Evolutionary conservation across 1,140 invertebrate genomes (phyloP), one percentile per base, ranked within the genome.

Genomic region (Drosophila nikananu): DNA sequence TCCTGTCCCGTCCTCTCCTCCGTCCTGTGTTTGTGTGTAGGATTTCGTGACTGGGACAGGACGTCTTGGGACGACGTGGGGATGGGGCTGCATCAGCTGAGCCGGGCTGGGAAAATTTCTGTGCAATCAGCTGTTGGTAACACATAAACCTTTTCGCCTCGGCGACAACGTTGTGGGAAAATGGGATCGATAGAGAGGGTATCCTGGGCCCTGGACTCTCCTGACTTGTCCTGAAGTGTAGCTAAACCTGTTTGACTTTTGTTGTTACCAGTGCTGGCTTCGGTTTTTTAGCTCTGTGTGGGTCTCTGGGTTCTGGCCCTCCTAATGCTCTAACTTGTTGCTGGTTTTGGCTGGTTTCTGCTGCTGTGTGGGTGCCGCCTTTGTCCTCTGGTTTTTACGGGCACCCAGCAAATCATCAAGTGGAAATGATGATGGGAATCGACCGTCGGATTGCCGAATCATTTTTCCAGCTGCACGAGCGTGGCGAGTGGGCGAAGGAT

Each of bases 231-330:
- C 60, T 81, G 73, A 49, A 79, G 79, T 80, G 75, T 86, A 86
- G 80, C 59, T 90, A 90, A 90, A 90, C 86, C 86, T 90, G 86
- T 90, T 90, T 90, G 86, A 90, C 86, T 90, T 82, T 90, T 82
- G 72, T 90, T 91, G 65, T 87, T 80, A 60, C 44, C 44, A 54
- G 57, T 66, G 37, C 61, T 70, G 66, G 59, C 66, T 72, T 78
- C 60, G 66, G 65, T 72, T 64, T 63, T 72, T 74, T 80, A 62
- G 51, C 51, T 61, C 51, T 61, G 51, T 70, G 61, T 73, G 77
- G 63, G 51, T 79, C 70, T 51, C 37, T 73, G 73, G 59, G 30
- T 59, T 1, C 3, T 21, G 42, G 51, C 54, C 46, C 48, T 32
- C 35, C 66, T 64, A 67, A 83, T 80, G 70, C 77, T 67, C 78